Base-by-base conservation (phyloP, 2,113 vertebrate species). In the Corapipo altera region DNA sequence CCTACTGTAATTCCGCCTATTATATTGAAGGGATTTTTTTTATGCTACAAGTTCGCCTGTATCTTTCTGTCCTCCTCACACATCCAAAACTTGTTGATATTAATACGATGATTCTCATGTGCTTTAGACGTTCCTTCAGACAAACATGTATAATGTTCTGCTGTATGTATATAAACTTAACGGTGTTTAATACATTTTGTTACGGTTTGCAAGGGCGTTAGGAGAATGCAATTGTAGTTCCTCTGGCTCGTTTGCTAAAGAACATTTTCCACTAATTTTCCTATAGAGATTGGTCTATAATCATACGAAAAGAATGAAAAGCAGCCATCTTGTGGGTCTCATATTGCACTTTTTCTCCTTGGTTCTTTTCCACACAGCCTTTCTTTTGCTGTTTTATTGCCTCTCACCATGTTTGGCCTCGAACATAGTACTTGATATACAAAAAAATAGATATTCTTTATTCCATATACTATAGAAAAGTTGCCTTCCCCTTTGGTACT, bases 251-350 rank as follows among this genome's bases (percentile, higher is more conserved):
- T 96, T 92, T 94, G 35, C 84, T 89, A 82, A 86, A 93, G 83
- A 95, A 92, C 89, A 58, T 88, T 92, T 95, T 64, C 82, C 67
- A 87, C 96, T 91, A 93, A 92, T 97, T 97, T 96, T 94, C 64
- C 41, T 39, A 22, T 23, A 77, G 78, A 79, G 95, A 96, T 71
- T 83, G 67, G 75, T 49, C 73, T 76, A 30, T 64, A 72, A 92
- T 96, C 77, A 93, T 30, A 91, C 37, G 52, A 65, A 92, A 73
- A 84, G 91, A 76, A 91, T 86, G 89, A 85, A 93, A 95, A 95
- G 97, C 95, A 98, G 97, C 96, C 97, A 97, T 98, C 96, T 98
- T 97, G 93, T 76, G 78, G 41, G 92, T 95, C 75, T 89, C 93
- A 82, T 70, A 72, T 48, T 90, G 90, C 82, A 65, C 75, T 96